Conservation (phyloP, 92 coral and sea anemone species). For the Epizoanthus rinbou region DNA sequence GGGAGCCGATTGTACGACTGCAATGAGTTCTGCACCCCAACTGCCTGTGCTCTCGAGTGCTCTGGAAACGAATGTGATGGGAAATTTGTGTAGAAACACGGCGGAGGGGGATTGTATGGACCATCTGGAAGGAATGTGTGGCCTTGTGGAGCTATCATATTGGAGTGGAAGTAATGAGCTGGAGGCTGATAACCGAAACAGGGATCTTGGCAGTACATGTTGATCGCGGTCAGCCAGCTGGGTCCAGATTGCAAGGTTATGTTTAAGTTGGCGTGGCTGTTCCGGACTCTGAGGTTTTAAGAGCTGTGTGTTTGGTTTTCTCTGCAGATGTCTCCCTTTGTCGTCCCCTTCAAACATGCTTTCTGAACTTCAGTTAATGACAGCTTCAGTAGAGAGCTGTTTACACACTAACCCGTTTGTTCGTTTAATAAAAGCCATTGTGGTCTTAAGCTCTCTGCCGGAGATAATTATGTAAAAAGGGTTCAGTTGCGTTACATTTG, state of each 20-base stretch:
- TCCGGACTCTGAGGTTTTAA: conserved; percentile 37
- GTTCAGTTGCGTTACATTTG: conserved; percentile 39
- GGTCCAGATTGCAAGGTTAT: not conserved
- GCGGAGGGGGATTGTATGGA: conserved; percentile 26
- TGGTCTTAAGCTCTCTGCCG: conserved; percentile 52
- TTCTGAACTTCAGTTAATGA: conserved; percentile 50
- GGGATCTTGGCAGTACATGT: conserved; percentile 30
- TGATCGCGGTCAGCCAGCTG: not conserved
- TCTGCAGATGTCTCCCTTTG: conserved; percentile 45
- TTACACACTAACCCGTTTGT: conserved; percentile 66
- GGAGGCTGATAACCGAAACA: conserved; percentile 1
- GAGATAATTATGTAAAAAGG: conserved; percentile 57
- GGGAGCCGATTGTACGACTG: conserved; percentile 25
- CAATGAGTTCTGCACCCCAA: conserved; percentile 2
- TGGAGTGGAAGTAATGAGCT: conserved; percentile 7
- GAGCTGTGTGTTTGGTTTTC: conserved; percentile 31
- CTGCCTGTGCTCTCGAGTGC: conserved; percentile 26
- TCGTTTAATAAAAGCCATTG: conserved; percentile 71
- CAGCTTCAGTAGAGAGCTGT: conserved; percentile 69
- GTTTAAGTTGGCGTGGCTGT: conserved; percentile 24
- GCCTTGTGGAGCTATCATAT: conserved; percentile 30
- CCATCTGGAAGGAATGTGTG: conserved; percentile 14
- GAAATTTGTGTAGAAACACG: conserved; percentile 24
- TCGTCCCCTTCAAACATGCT: conserved; percentile 40
- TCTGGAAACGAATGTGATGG: conserved; percentile 25